Conservation (phyloP, 2,888 invertebrate species). For the Zootermopsis nevadensis region DNA sequence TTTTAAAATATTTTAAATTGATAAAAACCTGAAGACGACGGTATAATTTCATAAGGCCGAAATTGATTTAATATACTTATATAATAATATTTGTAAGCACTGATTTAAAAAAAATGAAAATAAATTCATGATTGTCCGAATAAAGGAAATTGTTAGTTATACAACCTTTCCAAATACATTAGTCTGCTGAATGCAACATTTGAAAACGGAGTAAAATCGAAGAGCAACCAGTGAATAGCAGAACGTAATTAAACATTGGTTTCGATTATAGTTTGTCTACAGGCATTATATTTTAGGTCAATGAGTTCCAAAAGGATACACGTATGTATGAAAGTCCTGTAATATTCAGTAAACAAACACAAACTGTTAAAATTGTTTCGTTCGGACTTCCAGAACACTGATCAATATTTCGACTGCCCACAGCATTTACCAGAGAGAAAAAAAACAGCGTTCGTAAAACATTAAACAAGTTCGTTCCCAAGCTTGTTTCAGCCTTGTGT, state of each 20-base stretch:
- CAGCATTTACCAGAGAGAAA: neutral
- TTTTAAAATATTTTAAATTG: no score
- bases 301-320: neutral
- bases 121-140: no score
- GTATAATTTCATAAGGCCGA: no score
- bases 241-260: neutral
- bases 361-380: slow-evolving; percentile 3
- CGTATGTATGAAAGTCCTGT: neutral
- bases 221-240: neutral
- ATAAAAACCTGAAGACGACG: no score
- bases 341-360: neutral
- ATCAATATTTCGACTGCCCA: neutral
- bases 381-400: neutral
- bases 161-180: no score
- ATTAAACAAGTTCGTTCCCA: neutral
- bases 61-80: no score
- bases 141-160: no score
- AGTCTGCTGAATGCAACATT: no score
- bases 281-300: neutral
- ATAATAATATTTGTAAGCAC: no score
- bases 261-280: neutral
- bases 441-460: neutral
- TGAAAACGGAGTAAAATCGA: neutral
- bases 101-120: no score
- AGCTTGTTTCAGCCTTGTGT: neutral